Conservation (phyloP, 2,888 invertebrate species). For the Oscheius sp. region DNA sequence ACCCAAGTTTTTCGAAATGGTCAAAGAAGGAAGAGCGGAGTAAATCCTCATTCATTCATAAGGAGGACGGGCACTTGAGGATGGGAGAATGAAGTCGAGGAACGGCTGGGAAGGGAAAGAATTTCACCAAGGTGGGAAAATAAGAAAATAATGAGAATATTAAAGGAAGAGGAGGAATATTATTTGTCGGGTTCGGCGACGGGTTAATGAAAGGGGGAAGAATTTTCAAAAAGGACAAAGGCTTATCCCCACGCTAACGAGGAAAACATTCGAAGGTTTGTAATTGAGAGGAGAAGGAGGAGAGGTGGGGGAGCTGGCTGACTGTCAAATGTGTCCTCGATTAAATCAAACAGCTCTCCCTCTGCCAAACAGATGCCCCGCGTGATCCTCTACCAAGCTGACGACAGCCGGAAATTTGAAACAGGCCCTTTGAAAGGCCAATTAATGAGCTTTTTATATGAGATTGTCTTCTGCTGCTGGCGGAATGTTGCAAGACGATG, state of each 20-base stretch:
- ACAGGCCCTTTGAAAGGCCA: background rate
- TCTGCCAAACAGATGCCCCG: conserved; percentile 30
- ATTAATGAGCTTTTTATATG: background rate
- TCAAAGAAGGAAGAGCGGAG: too few species aligned
- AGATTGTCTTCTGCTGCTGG: background rate
- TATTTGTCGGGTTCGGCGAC: too few species aligned
- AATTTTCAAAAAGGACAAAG: too few species aligned
- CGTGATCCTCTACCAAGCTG: conserved; percentile 17
- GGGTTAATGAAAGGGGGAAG: too few species aligned
- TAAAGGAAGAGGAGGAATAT: background rate
- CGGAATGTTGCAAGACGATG: too few species aligned
- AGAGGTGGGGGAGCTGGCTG: too few species aligned
- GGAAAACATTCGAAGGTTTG: too few species aligned
- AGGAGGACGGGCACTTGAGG: too few species aligned
- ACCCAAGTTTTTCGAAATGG: too few species aligned
- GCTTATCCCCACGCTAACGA: too few species aligned
- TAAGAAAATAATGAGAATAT: background rate
- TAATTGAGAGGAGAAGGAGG: too few species aligned
- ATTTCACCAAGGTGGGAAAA: background rate
- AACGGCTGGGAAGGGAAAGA: background rate
- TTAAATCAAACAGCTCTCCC: conserved; percentile 28
- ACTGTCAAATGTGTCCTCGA: conserved; percentile 31
- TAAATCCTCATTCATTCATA: too few species aligned
- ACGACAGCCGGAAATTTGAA: conserved; percentile 27
- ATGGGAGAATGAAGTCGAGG: background rate